Evolutionary conservation across 2,113 vertebrate species (phyloP).

Genomic region (Polypterus bichir): DNA sequence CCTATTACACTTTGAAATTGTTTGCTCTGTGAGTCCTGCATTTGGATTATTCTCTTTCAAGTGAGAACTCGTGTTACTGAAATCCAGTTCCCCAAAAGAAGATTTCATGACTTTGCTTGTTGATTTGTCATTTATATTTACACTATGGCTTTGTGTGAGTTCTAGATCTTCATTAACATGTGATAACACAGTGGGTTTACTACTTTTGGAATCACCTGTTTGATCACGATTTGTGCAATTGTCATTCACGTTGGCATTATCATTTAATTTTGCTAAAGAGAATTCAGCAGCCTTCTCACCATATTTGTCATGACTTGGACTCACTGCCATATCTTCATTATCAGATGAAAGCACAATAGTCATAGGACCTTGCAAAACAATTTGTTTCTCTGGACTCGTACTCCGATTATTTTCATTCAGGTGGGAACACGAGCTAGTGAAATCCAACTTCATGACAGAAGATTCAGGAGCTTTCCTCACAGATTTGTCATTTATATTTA

Average conservation of each 20-base stretch:
- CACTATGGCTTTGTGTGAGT: neutral
- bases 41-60: neutral
- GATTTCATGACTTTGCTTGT: neutral
- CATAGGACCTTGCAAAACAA: neutral
- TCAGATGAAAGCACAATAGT: neutral
- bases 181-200: slow-evolving; percentile 3
- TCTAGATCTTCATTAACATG: slow-evolving; percentile 14
- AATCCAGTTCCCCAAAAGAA: slow-evolving; percentile 4
- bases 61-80: neutral
- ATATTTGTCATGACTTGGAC: neutral
- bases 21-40: neutral
- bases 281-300: neutral
- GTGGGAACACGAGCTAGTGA: neutral
- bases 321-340: slow-evolving; percentile 7
- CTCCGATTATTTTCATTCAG: neutral
- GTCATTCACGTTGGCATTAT: no score
- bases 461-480: neutral
- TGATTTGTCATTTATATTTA: neutral
- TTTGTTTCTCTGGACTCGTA: neutral
- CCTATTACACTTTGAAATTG: neutral
- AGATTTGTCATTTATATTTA: neutral
- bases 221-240: no score
- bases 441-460: slow-evolving; percentile 1
- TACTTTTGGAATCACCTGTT: neutral
- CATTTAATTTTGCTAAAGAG: neutral